phyloP scores from a whole-genome alignment of 2,888 invertebrate genomes.

The Nephrotoma guestfalica region DNA sequence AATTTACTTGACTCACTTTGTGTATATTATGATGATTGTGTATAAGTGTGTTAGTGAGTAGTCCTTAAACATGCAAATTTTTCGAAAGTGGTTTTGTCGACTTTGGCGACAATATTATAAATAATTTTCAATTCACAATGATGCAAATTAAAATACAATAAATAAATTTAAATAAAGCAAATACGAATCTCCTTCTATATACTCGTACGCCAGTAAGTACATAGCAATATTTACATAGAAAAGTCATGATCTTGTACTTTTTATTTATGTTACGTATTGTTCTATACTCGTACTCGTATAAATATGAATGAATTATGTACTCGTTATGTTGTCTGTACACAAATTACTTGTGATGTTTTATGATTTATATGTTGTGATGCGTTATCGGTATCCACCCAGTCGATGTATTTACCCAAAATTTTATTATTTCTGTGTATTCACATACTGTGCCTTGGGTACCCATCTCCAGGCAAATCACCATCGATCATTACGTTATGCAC shows the following conservation, averaged over 20 bases:
- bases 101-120: not conserved
- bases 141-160: not conserved
- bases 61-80: not conserved
- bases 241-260: not conserved
- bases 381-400: not conserved
- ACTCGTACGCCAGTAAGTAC: not conserved
- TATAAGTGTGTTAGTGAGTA: not conserved
- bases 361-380: not conserved
- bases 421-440: not conserved
- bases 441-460: not conserved
- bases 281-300: not conserved
- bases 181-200: not conserved
- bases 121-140: not conserved
- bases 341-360: not conserved
- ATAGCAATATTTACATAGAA: not conserved
- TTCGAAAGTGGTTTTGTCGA: not conserved
- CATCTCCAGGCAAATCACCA: not conserved
- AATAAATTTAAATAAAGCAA: not conserved
- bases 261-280: not conserved
- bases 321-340: not conserved
- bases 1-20: not conserved
- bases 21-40: no score
- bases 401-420: not conserved
- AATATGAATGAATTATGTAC: not conserved
- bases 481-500: not conserved